Evolutionary conservation across 1,140 invertebrate species (phyloP), one percentile per base, ranked within the genome.

Genomic region (Atta colombica): DNA sequence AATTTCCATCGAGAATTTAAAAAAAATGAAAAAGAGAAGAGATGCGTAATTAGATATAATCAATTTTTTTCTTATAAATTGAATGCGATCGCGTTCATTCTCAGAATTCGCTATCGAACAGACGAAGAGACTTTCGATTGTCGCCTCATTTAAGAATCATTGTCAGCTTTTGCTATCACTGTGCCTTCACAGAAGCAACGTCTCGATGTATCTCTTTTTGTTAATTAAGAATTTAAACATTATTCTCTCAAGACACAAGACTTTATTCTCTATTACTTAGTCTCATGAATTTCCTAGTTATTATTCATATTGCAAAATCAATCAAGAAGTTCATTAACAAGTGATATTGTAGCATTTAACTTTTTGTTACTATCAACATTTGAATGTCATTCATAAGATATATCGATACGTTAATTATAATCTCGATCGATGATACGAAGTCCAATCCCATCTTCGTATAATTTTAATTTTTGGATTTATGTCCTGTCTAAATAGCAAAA

Each of bases 61-160:
- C 28, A 28, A 78, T 77, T 21, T 16, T 78, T n/a, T 51, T 3
- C 18, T 53, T 35, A 5, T 28, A 16, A 49, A 49, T 25, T n/a
- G 55, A 61, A 61, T 10, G 25, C n/a, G 16, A 25, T 75, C 31
- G 6, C n/a, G 6, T 63, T 3, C 16, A 7, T 14, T 49, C 28
- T 28, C 58, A 21, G 21, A 53, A 45, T n/a, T 81, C 10, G n/a
- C 68, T 39, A n/a, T 80, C 58, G 51, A 81, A 45, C 77, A 55
- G 14, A 65, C 60, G 60, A 25, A 31, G 51, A 55, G 25, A 66
- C 51, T 12, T 45, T 72, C 78, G 51, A 81, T 58, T 71, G 66
- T 71, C 68, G 65, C 25, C 66, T 39, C 21, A 5, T 80, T 68
- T 72, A 39, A 71, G 16, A 71, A 81, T 68, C 25, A 45, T 72